phyloP scores from a whole-genome alignment of 2,113 vertebrate genomes.

The Micromys minutus region DNA sequence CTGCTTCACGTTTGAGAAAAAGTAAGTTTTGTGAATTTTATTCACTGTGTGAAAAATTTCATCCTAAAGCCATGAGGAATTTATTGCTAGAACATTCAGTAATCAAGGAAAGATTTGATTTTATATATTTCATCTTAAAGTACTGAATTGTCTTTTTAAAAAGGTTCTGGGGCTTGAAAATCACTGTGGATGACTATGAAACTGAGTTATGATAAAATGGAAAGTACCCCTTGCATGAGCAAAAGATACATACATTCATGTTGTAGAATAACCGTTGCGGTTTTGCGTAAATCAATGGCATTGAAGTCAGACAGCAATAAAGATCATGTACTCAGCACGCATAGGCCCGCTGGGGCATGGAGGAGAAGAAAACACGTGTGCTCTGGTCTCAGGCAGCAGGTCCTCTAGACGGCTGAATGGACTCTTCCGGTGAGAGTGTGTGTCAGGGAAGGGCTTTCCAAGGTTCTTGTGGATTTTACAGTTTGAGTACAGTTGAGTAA shows the following conservation, averaged over 20 bases:
- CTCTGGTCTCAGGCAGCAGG: background rate
- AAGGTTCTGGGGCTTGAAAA: background rate
- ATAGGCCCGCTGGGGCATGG: background rate
- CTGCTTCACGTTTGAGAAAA: background rate
- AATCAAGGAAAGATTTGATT: background rate
- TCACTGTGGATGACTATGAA: background rate
- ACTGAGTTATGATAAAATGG: background rate
- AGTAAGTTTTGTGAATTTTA: background rate
- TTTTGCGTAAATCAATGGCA: background rate
- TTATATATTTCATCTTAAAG: background rate
- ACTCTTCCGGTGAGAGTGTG: background rate
- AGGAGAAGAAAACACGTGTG: background rate
- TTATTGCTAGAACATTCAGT: background rate
- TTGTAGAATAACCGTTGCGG: conserved; percentile 8
- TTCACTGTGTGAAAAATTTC: background rate
- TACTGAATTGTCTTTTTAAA: background rate
- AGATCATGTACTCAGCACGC: background rate
- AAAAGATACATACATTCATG: background rate
- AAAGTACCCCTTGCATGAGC: background rate
- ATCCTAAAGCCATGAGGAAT: background rate
- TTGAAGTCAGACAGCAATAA: background rate
- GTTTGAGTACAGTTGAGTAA: background rate
- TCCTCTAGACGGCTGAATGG: background rate
- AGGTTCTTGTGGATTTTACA: background rate
- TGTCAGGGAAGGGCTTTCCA: background rate